Evolutionary conservation across 2,113 vertebrate species (phyloP).

Genomic region (Lagopus muta): DNA sequence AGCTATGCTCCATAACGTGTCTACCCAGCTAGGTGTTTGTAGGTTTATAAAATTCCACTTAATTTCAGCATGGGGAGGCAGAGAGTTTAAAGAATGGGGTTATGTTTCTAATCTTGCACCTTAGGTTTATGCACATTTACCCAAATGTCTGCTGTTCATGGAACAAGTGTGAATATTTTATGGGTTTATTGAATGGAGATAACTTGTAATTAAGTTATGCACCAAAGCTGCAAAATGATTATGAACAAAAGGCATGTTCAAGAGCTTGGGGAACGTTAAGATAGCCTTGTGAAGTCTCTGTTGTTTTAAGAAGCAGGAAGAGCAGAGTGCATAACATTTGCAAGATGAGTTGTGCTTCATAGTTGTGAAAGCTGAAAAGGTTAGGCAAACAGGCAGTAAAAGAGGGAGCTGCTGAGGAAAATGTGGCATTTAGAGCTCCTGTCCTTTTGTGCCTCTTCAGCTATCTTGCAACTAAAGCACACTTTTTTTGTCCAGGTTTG

Average conservation of each 20-base stretch:
- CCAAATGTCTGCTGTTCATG: neutral
- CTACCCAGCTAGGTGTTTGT: neutral
- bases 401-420: neutral
- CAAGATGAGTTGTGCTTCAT: neutral
- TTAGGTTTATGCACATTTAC: neutral
- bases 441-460: neutral
- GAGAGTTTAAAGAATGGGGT: neutral
- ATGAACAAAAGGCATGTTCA: neutral
- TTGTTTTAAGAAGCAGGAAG: neutral
- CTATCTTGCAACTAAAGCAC: neutral
- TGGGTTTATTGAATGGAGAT: neutral
- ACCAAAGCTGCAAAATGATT: neutral
- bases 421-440: neutral
- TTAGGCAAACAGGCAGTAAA: neutral
- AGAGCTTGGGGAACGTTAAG: neutral
- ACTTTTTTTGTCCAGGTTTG: neutral
- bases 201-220: neutral
- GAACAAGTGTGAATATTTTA: neutral
- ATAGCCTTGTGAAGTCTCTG: neutral
- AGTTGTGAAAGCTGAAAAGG: neutral
- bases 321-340: rapidly evolving
- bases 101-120: neutral
- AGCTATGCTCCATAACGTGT: neutral
- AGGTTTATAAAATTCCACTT: neutral
- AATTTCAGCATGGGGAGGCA: neutral